Evolutionary conservation across 2,113 vertebrate species (phyloP), one percentile per base, ranked within the genome.

Genomic region (Elephas maximus): DNA sequence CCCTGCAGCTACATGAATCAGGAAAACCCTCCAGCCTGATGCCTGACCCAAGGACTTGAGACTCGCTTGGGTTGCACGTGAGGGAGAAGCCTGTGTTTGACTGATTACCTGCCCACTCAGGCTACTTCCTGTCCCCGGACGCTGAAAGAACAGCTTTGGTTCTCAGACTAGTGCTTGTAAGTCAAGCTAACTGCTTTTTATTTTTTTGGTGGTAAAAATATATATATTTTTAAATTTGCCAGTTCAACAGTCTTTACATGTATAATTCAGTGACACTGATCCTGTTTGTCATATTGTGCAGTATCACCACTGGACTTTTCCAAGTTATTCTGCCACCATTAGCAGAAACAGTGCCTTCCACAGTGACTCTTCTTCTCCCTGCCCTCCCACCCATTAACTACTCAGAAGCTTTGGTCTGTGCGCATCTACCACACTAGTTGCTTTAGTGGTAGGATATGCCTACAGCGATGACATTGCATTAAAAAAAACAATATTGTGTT

Each of bases 151-250:
- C 45, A 62, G 63, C 73, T 48, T 57, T 0, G 57, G 15, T 15
- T 60, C 69, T 69, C 69, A 41, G 18, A 20, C 37, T 2, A 26
- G 62, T 0, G 1, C 11, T 23, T 53, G 20, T 3, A 4, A 0
- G 45, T 8, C 24, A 45, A 1, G 12, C 74, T 24, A 26, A 11
- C 14, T 77, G 45, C 14, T 44, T 48, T 73, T n/a, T 62, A 21
- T 62, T 8, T 23, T 23, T 23, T 21, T 62, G 23, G 23, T 37
- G 15, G 37, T 74, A 74, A 41, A 74, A 74, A 41, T 73, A 73
- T 7, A 20, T 48, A 53, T 8, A 53, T 53, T 53, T 53, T 28
- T 37, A 37, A 37, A 74, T 74, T 41, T 74, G 73, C 73, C 37
- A 41, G 23, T 41, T 41, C 37, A 73, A 69, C 63, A 65, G 9